Conservation (phyloP, 1,140 invertebrate genomes). For the Caenorhabditis inopinata region DNA sequence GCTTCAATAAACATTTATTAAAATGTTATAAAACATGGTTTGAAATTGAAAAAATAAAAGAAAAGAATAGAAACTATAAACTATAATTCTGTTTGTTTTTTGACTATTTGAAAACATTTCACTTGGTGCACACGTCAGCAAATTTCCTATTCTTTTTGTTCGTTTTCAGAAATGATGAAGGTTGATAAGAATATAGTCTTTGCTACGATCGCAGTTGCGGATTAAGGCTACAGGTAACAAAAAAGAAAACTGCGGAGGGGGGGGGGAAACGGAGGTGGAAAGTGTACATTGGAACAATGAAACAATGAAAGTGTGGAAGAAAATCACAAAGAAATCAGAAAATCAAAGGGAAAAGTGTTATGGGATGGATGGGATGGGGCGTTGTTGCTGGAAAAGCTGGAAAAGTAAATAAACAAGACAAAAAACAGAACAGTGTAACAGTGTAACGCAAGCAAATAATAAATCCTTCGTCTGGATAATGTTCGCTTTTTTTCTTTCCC, state of each 20-base stretch:
- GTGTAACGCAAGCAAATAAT: too few species aligned
- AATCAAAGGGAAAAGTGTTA: too few species aligned
- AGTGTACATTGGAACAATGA: neutral
- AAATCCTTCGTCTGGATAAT: too few species aligned
- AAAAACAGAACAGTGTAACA: too few species aligned
- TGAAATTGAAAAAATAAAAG: too few species aligned
- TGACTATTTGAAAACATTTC: neutral
- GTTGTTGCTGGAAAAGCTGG: neutral
- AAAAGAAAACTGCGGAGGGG: neutral
- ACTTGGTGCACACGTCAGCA: slow-evolving; percentile 4
- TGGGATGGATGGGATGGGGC: too few species aligned
- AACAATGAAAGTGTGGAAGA: neutral
- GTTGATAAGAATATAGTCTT: slow-evolving; percentile 15
- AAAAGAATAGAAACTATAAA: too few species aligned
- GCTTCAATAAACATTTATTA: neutral
- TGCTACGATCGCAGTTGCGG: neutral
- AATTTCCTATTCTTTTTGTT: neutral
- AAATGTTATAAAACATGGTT: too few species aligned
- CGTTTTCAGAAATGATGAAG: neutral
- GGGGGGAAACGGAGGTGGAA: neutral
- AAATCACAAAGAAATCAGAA: neutral
- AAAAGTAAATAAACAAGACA: neutral
- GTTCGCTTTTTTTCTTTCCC: too few species aligned
- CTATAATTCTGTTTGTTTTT: too few species aligned
- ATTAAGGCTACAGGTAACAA: neutral